Evolutionary conservation across 1,140 invertebrate species (phyloP).

Genomic region (Anoplolepis gracilipes): DNA sequence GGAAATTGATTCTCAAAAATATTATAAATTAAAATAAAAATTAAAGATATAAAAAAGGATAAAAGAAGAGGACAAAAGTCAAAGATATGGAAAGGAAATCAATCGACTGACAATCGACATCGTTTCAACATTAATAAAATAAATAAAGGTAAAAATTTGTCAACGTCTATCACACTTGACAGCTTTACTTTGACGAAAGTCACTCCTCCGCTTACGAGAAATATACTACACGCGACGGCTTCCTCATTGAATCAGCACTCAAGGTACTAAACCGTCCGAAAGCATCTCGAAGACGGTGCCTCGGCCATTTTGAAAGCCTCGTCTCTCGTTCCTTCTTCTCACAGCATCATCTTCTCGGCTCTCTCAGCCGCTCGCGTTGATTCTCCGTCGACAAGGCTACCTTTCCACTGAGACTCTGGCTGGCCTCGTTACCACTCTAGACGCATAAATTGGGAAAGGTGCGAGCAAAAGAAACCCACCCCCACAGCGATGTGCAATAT

Average conservation of each 20-base stretch:
- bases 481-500: conserved; percentile 39
- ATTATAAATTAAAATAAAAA: conserved; percentile 9
- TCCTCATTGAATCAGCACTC: conserved; percentile 54
- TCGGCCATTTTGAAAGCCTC: conserved; percentile 66
- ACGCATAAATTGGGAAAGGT: conserved; percentile 73
- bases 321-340: conserved; percentile 26
- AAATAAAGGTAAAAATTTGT: conserved; percentile 46
- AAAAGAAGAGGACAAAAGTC: neutral
- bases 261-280: conserved; percentile 45
- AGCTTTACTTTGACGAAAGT: conserved; percentile 4
- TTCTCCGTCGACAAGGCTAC: conserved; percentile 30
- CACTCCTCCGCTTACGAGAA: conserved; percentile 11
- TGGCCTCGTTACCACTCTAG: conserved; percentile 70
- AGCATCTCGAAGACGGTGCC: conserved; percentile 40
- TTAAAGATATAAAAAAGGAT: neutral
- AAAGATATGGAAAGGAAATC: neutral
- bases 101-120: neutral
- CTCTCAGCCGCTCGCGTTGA: neutral
- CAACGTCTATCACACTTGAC: neutral
- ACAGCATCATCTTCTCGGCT: conserved; percentile 28
- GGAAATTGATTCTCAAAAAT: neutral
- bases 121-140: conserved; percentile 10
- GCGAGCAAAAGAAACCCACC: conserved; percentile 62
- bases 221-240: conserved; percentile 37
- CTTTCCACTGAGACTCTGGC: conserved; percentile 24